Conservation (phyloP, 1,140 invertebrate genomes). For the Drosophila saltans region DNA sequence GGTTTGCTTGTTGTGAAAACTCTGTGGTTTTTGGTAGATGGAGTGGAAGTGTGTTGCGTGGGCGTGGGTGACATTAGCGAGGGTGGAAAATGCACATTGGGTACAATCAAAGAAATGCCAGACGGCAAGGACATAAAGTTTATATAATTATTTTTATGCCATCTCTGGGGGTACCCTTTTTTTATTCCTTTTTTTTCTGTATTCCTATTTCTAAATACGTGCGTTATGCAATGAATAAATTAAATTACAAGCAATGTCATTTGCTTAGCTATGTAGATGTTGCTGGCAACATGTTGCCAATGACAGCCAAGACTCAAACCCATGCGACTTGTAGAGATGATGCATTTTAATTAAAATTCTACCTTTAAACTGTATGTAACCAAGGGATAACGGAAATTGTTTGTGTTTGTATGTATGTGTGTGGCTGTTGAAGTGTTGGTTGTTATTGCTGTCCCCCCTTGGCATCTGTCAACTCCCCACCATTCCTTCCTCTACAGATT, state of each 20-base stretch:
- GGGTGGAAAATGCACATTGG: constrained; percentile 62
- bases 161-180: constrained; percentile 38
- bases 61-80: constrained; percentile 68
- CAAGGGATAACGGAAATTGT: constrained; percentile 67
- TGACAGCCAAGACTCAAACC: constrained; percentile 43
- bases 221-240: constrained; percentile 74
- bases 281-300: constrained; percentile 66
- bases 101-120: constrained; percentile 62
- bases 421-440: constrained; percentile 74
- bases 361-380: constrained; percentile 44
- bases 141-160: constrained; percentile 82
- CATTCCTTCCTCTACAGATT: constrained; percentile 5
- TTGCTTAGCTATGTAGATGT: constrained; percentile 35
- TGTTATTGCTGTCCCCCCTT: constrained; percentile 51
- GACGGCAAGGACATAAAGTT: constrained; percentile 72
- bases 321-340: constrained; percentile 2
- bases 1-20: constrained; percentile 73
- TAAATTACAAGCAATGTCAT: constrained; percentile 57
- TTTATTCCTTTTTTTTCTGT: constrained; percentile 18
- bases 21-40: constrained; percentile 52
- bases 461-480: constrained; percentile 16
- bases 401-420: constrained; percentile 17
- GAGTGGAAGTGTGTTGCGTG: constrained; percentile 17
- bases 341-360: constrained; percentile 75
- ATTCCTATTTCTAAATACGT: constrained; percentile 58